Evolutionary conservation across 2,113 vertebrate species (phyloP), one percentile per base, ranked within the genome.

Genomic region (Sinosuthora webbiana): DNA sequence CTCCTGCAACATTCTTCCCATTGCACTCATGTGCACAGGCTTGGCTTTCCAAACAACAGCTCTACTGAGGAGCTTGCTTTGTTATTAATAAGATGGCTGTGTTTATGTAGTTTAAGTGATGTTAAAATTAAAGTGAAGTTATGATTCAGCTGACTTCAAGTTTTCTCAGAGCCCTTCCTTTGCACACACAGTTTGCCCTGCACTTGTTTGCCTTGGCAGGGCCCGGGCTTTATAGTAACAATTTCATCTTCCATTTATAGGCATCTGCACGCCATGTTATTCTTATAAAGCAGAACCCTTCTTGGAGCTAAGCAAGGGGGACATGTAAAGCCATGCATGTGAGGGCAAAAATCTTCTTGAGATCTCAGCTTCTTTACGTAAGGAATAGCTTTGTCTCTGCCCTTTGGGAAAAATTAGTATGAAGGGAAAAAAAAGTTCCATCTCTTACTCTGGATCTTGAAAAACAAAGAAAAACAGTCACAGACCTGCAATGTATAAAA

Each of bases 221-320:
- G 89, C 37, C 89, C 1, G 2, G 67, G 22, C 82, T 79, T 93
- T 75, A 89, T 92, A 89, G 95, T 92, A 97, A 97, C 96, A 86
- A 96, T 97, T 97, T 97, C 94, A 96, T 97, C 91, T 96, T 97
- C 98, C 97, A 98, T 98, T 98, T 98, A 98, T 98, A 97, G 97
- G 86, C 96, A 98, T 96, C 95, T 97, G 94, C 94, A 94, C 4
- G 15, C 96, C 93, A 91, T 91, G 95, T 94, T 97, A 83, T 95
- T 97, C 95, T 96, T 95, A 96, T 91, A 96, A 80, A 96, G 95
- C 89, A 90, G 94, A 87, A 60, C 62, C 27, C 94, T 93, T 80
- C 89, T 95, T 71, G 44, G 78, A 49, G 87, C 84, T 20, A 35
- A 94, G 90, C 65, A 78, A 92, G 31, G 63, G 85, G 45, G 52